These are phyloP conservation scores for Herpetotheres cachinnans DNA, from an alignment of 2,113 vertebrate genomes.

Conservation along the genomic window DNA sequence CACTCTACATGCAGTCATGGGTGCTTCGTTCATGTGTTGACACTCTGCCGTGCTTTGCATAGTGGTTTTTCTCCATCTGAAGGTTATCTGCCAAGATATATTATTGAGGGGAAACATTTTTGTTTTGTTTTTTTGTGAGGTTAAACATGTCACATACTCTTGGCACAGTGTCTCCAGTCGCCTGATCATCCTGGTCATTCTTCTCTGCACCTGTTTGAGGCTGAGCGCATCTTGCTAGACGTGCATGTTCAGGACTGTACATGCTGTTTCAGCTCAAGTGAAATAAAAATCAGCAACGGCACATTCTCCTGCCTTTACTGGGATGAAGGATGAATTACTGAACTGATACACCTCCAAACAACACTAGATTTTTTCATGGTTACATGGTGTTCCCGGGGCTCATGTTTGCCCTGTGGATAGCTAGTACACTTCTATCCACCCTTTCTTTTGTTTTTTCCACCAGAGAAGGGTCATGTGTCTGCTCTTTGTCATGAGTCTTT, in stretches of 20 bases:
- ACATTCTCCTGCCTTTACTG: background rate
- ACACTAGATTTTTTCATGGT: background rate
- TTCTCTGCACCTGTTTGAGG: fast-evolving
- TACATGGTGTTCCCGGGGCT: background rate
- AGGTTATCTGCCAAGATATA: background rate
- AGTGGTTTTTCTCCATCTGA: background rate
- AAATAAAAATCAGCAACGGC: background rate
- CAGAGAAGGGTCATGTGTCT: background rate
- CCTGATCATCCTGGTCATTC: background rate
- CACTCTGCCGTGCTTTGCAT: background rate
- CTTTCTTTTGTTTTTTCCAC: background rate
- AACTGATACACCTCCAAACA: background rate
- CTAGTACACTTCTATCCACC: background rate
- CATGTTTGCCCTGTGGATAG: background rate
- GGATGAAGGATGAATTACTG: background rate
- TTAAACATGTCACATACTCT: background rate
- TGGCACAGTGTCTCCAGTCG: background rate
- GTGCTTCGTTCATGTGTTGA: background rate
- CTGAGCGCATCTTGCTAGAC: background rate
- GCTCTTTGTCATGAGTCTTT: background rate
- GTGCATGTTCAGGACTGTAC: background rate
- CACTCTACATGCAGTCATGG: background rate
- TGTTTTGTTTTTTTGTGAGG: background rate
- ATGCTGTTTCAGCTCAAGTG: fast-evolving
- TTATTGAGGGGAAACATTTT: background rate